Evolutionary conservation across 2,797 vertebrate species (phyloP).

Genomic region (Rhodeus uyekii): DNA sequence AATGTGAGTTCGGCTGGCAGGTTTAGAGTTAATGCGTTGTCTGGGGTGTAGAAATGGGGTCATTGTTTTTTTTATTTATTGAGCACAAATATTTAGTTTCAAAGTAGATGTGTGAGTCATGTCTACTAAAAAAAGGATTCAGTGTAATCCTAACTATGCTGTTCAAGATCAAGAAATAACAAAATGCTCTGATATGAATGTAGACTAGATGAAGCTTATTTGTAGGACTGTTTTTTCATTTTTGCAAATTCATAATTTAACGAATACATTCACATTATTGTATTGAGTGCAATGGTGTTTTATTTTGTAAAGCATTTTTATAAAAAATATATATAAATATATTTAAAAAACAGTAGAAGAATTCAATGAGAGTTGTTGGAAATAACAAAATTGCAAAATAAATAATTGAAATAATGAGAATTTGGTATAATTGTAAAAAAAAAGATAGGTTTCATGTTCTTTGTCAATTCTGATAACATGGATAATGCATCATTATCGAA

Average conservation of each 20-base stretch:
- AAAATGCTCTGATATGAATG: too few species aligned
- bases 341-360: too few species aligned
- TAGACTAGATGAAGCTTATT: too few species aligned
- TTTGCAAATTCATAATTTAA: too few species aligned
- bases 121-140: too few species aligned
- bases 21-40: background rate
- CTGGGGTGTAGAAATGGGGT: background rate
- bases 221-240: too few species aligned
- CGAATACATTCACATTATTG: too few species aligned
- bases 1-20: slow-evolving; percentile 11
- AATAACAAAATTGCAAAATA: background rate
- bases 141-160: too few species aligned
- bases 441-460: background rate
- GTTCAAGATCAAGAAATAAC: too few species aligned
- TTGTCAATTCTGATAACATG: background rate
- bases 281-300: too few species aligned
- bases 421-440: background rate
- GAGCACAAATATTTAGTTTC: background rate
- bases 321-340: too few species aligned
- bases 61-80: background rate
- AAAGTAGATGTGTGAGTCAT: background rate
- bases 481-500: background rate
- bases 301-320: too few species aligned
- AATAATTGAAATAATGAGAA: background rate
- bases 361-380: background rate